phyloP scores from a whole-genome alignment of 2,797 vertebrate genomes.

The Taeniopygia guttata region DNA sequence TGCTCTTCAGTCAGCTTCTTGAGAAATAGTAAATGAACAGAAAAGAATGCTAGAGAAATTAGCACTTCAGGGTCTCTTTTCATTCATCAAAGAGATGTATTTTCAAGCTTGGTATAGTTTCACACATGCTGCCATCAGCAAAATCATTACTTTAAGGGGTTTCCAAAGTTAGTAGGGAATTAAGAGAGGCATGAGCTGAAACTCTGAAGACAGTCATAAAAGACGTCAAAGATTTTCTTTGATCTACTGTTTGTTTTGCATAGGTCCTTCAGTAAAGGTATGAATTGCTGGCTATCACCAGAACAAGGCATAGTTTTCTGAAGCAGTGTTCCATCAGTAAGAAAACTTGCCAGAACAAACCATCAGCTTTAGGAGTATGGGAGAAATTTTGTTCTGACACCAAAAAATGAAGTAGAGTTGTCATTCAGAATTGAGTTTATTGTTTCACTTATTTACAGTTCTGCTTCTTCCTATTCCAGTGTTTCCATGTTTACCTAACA shows the following conservation, averaged over 20 bases:
- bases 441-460: background rate
- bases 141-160: slow-evolving; percentile 10
- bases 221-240: background rate
- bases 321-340: background rate
- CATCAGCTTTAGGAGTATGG: background rate
- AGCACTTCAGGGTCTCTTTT: slow-evolving; percentile 35
- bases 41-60: slow-evolving; percentile 26
- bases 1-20: background rate
- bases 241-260: slow-evolving; percentile 30
- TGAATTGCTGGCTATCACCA: background rate
- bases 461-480: background rate
- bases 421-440: background rate
- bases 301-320: background rate
- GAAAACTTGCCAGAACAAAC: background rate
- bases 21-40: background rate
- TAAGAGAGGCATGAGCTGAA: background rate
- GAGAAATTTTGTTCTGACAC: background rate
- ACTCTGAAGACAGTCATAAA: slow-evolving; percentile 2
- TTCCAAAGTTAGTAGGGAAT: slow-evolving; percentile 31
- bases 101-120: slow-evolving; percentile 32
- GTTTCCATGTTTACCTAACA: background rate
- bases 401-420: background rate
- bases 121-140: slow-evolving; percentile 31
- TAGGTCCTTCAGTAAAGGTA: background rate
- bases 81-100: slow-evolving; percentile 41